Base-by-base conservation (phyloP, 2,888 invertebrate genomes). In the Sisyra nigra region DNA sequence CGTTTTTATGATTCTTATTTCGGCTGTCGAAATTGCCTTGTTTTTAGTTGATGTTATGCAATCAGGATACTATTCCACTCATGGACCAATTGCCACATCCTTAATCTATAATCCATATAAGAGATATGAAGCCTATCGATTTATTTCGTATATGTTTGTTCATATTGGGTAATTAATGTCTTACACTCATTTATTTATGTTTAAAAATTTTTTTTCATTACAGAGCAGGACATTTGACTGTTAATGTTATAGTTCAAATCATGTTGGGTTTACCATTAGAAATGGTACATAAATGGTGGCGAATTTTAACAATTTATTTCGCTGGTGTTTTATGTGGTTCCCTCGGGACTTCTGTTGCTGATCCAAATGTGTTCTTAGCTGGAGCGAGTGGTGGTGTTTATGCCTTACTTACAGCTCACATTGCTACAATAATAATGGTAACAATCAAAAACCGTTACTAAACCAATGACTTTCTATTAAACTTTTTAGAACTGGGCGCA, bases 331-430 rank as follows among this genome's bases (percentile, higher is more conserved):
- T 81, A 1, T 87, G 86, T 3, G 89, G 88, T 2, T 83, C 83
- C 0, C 67, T 86, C 48, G 81, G 80, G 3, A 86, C 85, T 14
- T 84, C 83, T 8, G 69, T 87, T 10, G 75, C 79, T 1, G 82
- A 81, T 57, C 85, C 86, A 1, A 61, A 61, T 32, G 80, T 84
- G 11, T 82, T 72, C 54, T 65, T 94, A 36, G 89, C 86, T 0
- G 94, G 94, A 0, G 93, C 93, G 7, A 88, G 88, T 18, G 93
- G 92, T 1, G 94, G 93, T 1, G 91, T 91, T 2, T 93, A 93
- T 56, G 88, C 93, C 1, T 62, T 94, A 7, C 84, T 93, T 40
- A 81, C 91, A 0, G 93, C 92, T 1, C 93, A 94, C 56, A 74
- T 93, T 42, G 87, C 92, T 8, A 88, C 88, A 29, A 83, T 93